Evolutionary conservation across 1,140 invertebrate species (phyloP).

Genomic region (Drosophila teissieri): DNA sequence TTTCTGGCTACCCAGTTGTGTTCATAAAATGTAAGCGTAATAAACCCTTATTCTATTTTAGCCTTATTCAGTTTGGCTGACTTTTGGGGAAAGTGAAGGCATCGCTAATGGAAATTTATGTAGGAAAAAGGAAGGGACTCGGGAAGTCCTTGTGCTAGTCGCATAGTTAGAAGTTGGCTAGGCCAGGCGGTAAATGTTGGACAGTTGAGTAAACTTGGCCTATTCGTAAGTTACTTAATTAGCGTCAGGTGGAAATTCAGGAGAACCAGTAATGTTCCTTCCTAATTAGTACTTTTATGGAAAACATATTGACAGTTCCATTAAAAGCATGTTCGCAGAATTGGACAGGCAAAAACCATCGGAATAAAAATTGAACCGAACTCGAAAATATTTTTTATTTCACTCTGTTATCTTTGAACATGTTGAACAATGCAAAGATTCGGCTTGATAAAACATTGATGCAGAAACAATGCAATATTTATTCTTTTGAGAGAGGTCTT

Average conservation of each 20-base stretch:
- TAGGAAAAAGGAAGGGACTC: background rate
- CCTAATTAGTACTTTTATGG: constrained; percentile 32
- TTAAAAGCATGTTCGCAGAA: background rate
- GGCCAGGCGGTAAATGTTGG: constrained; percentile 18
- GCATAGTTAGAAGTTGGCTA: constrained; percentile 1
- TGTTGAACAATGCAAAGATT: background rate
- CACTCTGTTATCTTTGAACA: background rate
- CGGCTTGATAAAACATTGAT: background rate
- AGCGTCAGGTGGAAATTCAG: constrained; percentile 47
- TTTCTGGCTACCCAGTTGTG: constrained; percentile 37
- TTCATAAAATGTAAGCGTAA: constrained; percentile 68
- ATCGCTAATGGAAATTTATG: constrained; percentile 75
- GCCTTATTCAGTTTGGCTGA: constrained; percentile 9
- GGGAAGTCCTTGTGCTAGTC: background rate
- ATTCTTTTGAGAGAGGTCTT: constrained; percentile 6
- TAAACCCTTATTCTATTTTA: constrained; percentile 58
- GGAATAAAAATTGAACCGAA: background rate
- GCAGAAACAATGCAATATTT: background rate
- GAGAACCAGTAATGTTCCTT: constrained; percentile 27
- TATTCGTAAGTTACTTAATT: constrained; percentile 69
- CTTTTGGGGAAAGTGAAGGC: constrained; percentile 30
- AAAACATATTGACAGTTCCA: background rate
- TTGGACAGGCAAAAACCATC: background rate
- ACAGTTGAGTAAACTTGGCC: constrained; percentile 46
- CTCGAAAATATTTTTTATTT: background rate